Evolutionary conservation across 1,140 invertebrate species (phyloP).

Genomic region (Drosophila pallidifrons): DNA sequence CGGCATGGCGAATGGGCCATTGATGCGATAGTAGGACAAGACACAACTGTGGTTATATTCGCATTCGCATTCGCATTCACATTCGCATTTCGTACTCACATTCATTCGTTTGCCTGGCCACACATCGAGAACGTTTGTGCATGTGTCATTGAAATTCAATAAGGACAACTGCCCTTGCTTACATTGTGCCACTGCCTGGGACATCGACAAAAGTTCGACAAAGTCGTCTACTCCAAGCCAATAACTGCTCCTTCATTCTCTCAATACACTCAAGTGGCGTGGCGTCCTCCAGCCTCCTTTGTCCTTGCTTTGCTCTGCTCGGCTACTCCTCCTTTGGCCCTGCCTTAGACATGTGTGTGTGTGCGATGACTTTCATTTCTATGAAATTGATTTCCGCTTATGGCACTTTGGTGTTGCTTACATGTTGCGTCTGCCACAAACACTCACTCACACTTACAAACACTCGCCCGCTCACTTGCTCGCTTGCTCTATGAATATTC

Average conservation of each 20-base stretch:
- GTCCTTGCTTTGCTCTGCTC: neutral
- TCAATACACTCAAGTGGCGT: constrained; percentile 34
- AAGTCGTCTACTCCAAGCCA: constrained; percentile 64
- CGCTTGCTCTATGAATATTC: constrained; percentile 59
- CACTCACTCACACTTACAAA: constrained; percentile 28
- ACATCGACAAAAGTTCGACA: constrained; percentile 20
- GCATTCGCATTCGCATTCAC: neutral
- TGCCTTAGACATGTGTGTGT: constrained; percentile 11
- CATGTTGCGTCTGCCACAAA: constrained; percentile 63
- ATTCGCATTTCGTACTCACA: neutral
- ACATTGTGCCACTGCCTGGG: constrained; percentile 25
- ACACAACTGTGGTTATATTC: constrained; percentile 26
- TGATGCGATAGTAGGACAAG: constrained; percentile 20
- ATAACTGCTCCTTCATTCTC: constrained; percentile 70
- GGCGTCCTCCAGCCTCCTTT: neutral
- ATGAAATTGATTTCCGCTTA: constrained; percentile 83
- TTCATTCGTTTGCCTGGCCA: constrained; percentile 14
- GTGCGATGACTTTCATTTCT: constrained; percentile 68
- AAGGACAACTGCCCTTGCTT: constrained; percentile 65
- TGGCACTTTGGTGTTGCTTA: constrained; percentile 76
- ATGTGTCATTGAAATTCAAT: constrained; percentile 80
- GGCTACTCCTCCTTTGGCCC: neutral
- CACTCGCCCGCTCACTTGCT: constrained; percentile 20
- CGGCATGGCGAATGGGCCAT: constrained; percentile 18
- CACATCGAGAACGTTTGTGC: constrained; percentile 14